These are phyloP conservation scores for Dallia pectoralis DNA, from an alignment of 2,797 vertebrate species.

Conservation along the genomic window DNA sequence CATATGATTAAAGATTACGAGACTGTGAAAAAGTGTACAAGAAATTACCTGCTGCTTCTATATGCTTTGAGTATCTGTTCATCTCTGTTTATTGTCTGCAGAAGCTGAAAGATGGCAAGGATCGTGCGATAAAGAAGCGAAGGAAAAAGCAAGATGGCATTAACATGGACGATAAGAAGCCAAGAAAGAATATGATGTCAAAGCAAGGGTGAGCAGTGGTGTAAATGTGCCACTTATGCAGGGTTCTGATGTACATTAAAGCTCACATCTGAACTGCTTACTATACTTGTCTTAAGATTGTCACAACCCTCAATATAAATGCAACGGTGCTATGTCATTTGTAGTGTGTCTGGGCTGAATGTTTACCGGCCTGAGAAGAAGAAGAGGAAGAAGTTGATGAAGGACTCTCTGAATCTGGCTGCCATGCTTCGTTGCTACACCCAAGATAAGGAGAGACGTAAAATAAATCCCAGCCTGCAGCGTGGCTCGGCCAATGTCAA, in stretches of 20 bases:
- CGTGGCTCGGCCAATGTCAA: conserved; percentile 61
- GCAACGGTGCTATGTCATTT: not conserved
- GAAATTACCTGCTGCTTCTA: not conserved
- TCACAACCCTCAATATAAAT: not conserved
- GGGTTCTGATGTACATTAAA: not conserved
- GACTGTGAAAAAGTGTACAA: too few species aligned
- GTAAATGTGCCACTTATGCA: not conserved
- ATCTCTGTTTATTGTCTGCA: conserved; percentile 22
- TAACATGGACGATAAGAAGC: conserved; percentile 86
- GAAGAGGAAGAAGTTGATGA: conserved; percentile 96
- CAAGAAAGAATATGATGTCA: conserved; percentile 86
- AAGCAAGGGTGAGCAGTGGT: conserved; percentile 81
- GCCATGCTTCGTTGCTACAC: conserved; percentile 96
- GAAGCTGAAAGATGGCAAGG: conserved; percentile 89
- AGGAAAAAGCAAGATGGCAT: conserved; percentile 88
- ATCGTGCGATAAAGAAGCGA: conserved; percentile 86
- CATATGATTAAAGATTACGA: too few species aligned
- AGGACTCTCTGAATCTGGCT: conserved; percentile 88
- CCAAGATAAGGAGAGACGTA: conserved; percentile 89
- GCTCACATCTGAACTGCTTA: not conserved
- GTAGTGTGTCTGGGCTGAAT: conserved; percentile 86
- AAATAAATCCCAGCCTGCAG: conserved; percentile 69
- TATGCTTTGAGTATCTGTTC: not conserved
- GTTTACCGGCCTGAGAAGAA: conserved; percentile 94
- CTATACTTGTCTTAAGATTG: not conserved